These are phyloP conservation scores for Glaucomys volans DNA, from an alignment of 2,113 vertebrate genomes.

Conservation along the genomic window DNA sequence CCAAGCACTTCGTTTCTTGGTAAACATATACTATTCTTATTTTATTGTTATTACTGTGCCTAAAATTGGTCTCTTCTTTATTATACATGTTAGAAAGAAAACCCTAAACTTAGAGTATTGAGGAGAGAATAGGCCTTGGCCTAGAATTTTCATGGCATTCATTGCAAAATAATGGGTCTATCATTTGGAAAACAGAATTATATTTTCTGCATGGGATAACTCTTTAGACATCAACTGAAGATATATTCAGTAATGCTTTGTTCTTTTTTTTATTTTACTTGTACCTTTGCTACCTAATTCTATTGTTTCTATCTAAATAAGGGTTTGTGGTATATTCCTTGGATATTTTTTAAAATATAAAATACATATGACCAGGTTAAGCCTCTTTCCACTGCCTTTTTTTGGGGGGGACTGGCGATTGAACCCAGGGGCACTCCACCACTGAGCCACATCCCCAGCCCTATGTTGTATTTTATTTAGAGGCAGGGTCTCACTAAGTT, in stretches of 20 bases:
- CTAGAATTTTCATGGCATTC: slow-evolving; percentile 22
- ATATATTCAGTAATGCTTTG: background rate
- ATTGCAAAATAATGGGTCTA: slow-evolving; percentile 46
- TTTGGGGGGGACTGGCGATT: no score
- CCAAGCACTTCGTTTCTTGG: background rate
- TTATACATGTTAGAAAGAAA: slow-evolving; percentile 24
- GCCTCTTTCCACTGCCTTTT: background rate
- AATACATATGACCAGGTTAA: slow-evolving; percentile 2
- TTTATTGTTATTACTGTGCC: slow-evolving; percentile 16
- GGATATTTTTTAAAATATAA: slow-evolving; percentile 70
- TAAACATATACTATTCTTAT: background rate
- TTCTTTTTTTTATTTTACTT: slow-evolving; percentile 46
- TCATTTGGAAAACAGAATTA: slow-evolving; percentile 22
- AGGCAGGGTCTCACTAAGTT: no score
- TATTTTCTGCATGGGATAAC: slow-evolving; percentile 40
- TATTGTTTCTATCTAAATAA: slow-evolving; percentile 57
- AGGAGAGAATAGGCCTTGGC: background rate
- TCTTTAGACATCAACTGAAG: background rate
- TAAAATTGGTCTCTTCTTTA: slow-evolving; percentile 51
- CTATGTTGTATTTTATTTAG: no score
- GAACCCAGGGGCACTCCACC: no score
- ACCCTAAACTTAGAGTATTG: background rate
- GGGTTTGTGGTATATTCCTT: slow-evolving; percentile 45
- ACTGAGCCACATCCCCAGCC: no score
- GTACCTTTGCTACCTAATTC: slow-evolving; percentile 37